These are phyloP conservation scores for Amblyjoppa proteus DNA, from an alignment of 2,888 invertebrate species.

Conservation along the genomic window DNA sequence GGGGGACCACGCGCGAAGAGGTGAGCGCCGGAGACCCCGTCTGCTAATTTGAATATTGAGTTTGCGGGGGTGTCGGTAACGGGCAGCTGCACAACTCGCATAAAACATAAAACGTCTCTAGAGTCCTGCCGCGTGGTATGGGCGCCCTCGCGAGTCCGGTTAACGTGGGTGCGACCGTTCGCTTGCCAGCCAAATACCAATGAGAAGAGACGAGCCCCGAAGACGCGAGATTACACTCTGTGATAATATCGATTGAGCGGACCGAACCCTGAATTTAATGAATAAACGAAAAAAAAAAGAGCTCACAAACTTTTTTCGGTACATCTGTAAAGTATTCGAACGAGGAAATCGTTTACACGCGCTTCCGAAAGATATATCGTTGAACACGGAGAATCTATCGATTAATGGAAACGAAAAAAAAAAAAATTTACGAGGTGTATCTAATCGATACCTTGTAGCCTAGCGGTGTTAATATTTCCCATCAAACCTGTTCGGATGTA, in stretches of 20 bases:
- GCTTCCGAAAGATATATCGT: constrained; percentile 35
- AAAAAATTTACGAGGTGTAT: constrained; percentile 76
- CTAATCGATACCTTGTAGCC: constrained; percentile 74
- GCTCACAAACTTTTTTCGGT: background rate
- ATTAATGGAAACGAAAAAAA: constrained; percentile 73
- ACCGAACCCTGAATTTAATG: constrained; percentile 18
- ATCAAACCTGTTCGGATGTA: constrained; percentile 75
- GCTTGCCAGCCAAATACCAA: constrained; percentile 44
- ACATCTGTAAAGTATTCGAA: constrained; percentile 27
- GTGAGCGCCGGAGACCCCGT: constrained; percentile 68
- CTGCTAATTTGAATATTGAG: constrained; percentile 84
- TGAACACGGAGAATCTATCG: constrained; percentile 69
- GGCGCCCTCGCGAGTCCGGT: constrained; percentile 34
- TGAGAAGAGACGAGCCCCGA: constrained; percentile 52
- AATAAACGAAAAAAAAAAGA: constrained; percentile 26
- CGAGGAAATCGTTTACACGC: constrained; percentile 32
- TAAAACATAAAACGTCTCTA: constrained; percentile 82
- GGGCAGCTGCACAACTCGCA: constrained; percentile 82
- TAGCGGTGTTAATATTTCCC: constrained; percentile 74
- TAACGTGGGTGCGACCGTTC: constrained; percentile 67
- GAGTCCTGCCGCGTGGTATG: constrained; percentile 64
- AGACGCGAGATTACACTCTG: constrained; percentile 49
- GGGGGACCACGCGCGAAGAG: constrained; percentile 43
- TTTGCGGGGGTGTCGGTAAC: constrained; percentile 83
- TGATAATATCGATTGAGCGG: constrained; percentile 39